Base-by-base conservation (phyloP, 2,797 vertebrate species). In the Propithecus deckenii region DNA sequence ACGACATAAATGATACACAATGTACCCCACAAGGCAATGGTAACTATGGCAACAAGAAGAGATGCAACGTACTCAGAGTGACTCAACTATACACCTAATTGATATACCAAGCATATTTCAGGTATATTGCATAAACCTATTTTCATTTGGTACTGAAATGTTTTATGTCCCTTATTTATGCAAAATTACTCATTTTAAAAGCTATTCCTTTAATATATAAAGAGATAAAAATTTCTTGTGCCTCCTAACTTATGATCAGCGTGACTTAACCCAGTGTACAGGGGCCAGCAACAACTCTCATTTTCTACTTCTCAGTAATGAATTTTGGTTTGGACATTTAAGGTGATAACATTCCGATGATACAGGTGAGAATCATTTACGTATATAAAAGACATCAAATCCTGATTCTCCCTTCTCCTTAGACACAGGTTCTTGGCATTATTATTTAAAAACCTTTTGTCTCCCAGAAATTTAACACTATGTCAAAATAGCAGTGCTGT, bases 11-110 rank as follows among this genome's bases (percentile, higher is more conserved):
- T 97, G 96, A 98, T 95, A 95, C 71, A 89, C 0, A 20, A 91
- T 28, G 79, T 86, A 89, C 57, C 95, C 83, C 92, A 96, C 85
- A 97, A 97, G 92, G 89, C 97, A 92, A 95, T 32, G 22, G 98
- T 98, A 98, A 94, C 98, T 90, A 98, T 98, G 93, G 97, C 95
- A 98, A 99, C 98, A 90, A 57, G 2, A 48, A 97, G 74, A 94
- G 28, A 69, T 32, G 79, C 72, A 75, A 57, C 41, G 50, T 57
- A 95, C 94, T 98, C 83, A 13, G 22, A 86, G 67, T 95, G 94
- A 97, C 85, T 96, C 89, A 96, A 55, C 80, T n/a, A 83, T 97
- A 84, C 61, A 87, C 41, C 93, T 81, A 84, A 84, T 48, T 74
- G 88, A 94, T 91, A 76, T 80, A 95, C 61, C 55, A 79, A n/a